Evolutionary conservation across 2,797 vertebrate genomes (phyloP), one percentile per base, ranked within the genome.

Genomic region (Chaetodon trifasciatus): DNA sequence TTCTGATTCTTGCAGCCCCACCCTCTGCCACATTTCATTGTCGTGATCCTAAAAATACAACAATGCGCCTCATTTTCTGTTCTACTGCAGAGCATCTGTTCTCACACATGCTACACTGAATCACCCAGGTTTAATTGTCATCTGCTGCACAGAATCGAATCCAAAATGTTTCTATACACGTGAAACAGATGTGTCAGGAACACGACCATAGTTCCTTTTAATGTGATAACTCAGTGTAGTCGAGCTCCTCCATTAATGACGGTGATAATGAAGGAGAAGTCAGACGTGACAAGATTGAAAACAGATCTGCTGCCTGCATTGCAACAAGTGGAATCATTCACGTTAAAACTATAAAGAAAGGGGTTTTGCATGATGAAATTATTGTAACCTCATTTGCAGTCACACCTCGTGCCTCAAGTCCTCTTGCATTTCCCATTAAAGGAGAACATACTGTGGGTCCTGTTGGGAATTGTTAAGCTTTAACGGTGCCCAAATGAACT

Each of bases 261-360:
- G 1, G n/a, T 39, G 50, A 60, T 62, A 15, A 67, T 53, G 60
- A n/a, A 28, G 19, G 40, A 32, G 50, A 76, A 76, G 46, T 61
- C 70, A 15, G 49, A 44, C 19, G 63, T 85, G 85, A 81, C 47
- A 7, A 50, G 66, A 72, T 55, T 70, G 46, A 67, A 46, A 83
- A 76, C n/a, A 13, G n/a, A 66, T 40, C 70, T 1, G 6, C 77
- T 52, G 21, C 62, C 61, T 19, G 58, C 61, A 10, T 85, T 84
- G 79, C 86, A 85, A 88, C 73, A 87, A 79, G 81, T 90, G 88
- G 83, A 82, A 84, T 89, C 86, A 81, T 68, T 82, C 76, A n/a
- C 47, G 61, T 74, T 63, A 19, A 79, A 79, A 85, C 55, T 78
- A 64, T 66, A 86, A 84, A 87, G 79, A 79, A 88, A 79, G 44